Base-by-base conservation (phyloP, 1,140 invertebrate genomes). In the Gryllus bimaculatus region DNA sequence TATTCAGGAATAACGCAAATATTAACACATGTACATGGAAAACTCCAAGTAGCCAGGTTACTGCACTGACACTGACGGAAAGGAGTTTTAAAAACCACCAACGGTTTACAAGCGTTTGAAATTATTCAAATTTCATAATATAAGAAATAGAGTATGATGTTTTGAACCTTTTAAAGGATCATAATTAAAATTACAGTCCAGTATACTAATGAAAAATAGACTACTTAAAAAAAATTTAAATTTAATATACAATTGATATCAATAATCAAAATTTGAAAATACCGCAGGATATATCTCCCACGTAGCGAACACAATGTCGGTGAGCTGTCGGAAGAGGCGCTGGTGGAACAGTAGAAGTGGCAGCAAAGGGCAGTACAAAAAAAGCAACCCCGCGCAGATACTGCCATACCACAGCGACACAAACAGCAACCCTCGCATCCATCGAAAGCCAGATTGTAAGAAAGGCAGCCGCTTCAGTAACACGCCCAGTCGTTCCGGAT, bases 281-380 rank as follows among this genome's bases (percentile, higher is more conserved):
- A 94, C 93, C 81, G 92, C 90, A 78, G 93, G 92, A 87, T 93
- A 95, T 76, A 93, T 87, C 85, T 94, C 93, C 93, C 93, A 94
- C 80, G 91, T 90, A 0, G 91, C 91, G 82, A 94, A 91, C 26
- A 94, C 84, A 54, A 90, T 85, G 82, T 94, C 93, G 6, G 90
- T 91, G 20, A 89, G 84, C 83, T 87, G 90, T 83, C 93, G 87
- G 84, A 91, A 94, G 78, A 86, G 84, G 76, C 87, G 85, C 79
- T 92, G 91, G 82, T 88, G 90, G 78, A 94, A 82, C 73, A 94
- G 85, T 77, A 94, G 84, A n/a, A 94, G 81, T 20, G 91, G 90
- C 78, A 93, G 83, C 79, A 91, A 83, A 12, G 93, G 93, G 84
- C 91, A 92, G 82, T 92, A 92, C 3, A 94, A 84, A 18, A 87